Base-by-base conservation (phyloP, 2,888 invertebrate species). In the Creontiades dilutus region DNA sequence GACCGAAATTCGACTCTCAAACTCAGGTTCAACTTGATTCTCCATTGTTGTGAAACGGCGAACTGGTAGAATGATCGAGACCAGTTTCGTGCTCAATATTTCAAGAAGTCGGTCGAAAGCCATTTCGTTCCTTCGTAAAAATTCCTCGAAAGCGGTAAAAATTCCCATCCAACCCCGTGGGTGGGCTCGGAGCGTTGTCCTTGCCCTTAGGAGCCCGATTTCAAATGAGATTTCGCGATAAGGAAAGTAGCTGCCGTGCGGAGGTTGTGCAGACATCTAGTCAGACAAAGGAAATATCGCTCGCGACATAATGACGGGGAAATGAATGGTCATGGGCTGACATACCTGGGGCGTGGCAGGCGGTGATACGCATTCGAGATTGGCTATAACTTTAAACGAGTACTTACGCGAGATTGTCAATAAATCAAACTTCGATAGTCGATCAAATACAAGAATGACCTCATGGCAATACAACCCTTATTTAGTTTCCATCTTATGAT, bases 231-330 rank as follows among this genome's bases (percentile, higher is more conserved):
- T 68, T 68, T 23, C 7, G 23, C 68, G 68, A 68, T 68, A 68
- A 68, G 68, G 68, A 68, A 68, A 68, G 68, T 68, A 68, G 68
- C 68, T 68, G 68, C 68, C 68, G 68, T 23, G 27, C 27, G 68
- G 68, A 68, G 68, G 23, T 23, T 19, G 52, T 14, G 52, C 52
- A 5, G 23, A n/a, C 68, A 7, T 27, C 68, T 19, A 23, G 23
- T 19, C 68, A 68, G 68, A 68, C 68, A 68, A 68, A 23, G 23
- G 68, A 68, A 37, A 23, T 68, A 68, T 68, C 13, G 61, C 61
- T 68, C 68, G 23, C 23, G 12, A 68, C 68, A 0, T 68, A 68
- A 68, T 68, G 68, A 68, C 23, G 4, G 9, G 9, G 61, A 19
- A 57, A 61, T 19, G n/a, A 68, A 68, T 23, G 68, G 23, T 68